Base-by-base conservation (phyloP, 2,888 invertebrate genomes). In the Acutogordius australiensis region DNA sequence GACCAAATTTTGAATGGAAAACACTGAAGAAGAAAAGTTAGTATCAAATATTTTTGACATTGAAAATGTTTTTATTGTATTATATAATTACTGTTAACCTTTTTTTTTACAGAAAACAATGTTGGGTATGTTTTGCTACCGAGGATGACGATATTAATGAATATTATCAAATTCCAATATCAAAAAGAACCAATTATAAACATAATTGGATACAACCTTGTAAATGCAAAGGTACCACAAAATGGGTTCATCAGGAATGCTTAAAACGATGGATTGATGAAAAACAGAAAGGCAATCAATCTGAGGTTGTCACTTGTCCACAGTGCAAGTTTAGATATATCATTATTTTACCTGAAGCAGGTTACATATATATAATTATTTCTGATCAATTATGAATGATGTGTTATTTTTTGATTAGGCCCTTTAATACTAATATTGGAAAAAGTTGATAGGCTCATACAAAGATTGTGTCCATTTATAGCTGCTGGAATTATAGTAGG, bases 401-500 rank as follows among this genome's bases (percentile, higher is more conserved):
- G n/a, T n/a, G n/a, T n/a, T n/a, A 21, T 37, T 37, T 18, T 13
- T 13, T 13, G n/a, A n/a, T 51, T 4, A 51, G 78, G 78, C 56
- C 73, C 81, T 1, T 72, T 88, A 63, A 84, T 88, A 26, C 78
- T 83, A 30, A 73, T 87, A 29, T 73, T 91, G 66, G 90, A 91
- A 69, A 78, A 82, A 2, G 77, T 85, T 64, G 90, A 91, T 70
- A 81, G 81, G 66, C 76, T 87, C 65, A 81, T 88, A 45, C 84
- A 84, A 69, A 82, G 83, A 68, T 77, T 85, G 21, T 88, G 87
- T 71, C 90, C 91, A 1, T 86, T 90, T 71, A 78, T 91, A 62
- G 86, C 88, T 1, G 91, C 88, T 27, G 88, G 88, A 4, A 82
- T 88, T 63, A 79, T 91, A 60, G 80, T 90, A 1, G 88, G 90